Conservation (phyloP, 1,140 invertebrate species). For the Papilio polytes region DNA sequence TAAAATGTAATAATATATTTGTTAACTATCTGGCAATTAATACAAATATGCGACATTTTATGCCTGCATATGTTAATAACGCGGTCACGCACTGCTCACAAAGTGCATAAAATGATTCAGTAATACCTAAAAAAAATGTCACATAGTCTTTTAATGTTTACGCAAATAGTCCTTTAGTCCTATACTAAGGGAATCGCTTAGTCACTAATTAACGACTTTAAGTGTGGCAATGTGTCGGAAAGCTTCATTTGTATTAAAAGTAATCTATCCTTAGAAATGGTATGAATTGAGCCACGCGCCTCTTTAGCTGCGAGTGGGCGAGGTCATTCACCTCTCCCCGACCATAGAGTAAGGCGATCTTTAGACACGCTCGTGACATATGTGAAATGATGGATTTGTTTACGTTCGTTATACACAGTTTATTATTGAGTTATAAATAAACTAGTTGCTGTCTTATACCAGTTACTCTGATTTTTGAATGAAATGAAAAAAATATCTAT, state of each 20-base stretch:
- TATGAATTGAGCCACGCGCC: slow-evolving; percentile 2
- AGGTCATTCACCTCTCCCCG: not conserved
- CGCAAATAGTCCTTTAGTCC: not conserved
- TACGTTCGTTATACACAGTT: not conserved
- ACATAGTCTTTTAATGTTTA: not conserved
- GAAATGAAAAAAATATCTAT: not conserved
- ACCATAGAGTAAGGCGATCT: not conserved
- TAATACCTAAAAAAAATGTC: no score
- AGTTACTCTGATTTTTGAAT: not conserved
- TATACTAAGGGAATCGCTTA: not conserved
- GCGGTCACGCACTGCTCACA: not conserved
- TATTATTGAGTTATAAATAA: not conserved
- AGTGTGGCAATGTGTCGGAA: not conserved
- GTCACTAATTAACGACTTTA: not conserved
- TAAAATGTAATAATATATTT: no score
- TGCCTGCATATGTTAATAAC: not conserved
- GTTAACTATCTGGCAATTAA: no score
- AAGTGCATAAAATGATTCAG: not conserved
- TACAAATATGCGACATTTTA: no score
- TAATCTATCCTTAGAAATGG: not conserved
- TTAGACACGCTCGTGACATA: not conserved
- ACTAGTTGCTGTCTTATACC: not conserved
- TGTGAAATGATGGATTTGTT: not conserved
- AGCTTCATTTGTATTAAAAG: not conserved
- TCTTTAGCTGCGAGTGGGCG: not conserved